Percentiles rank a stretch among this genome's conserved stretches.
These are phyloP conservation scores for Caranx melampygus DNA, from an alignment of 2,113 vertebrate genomes.

Conservation along the genomic window DNA sequence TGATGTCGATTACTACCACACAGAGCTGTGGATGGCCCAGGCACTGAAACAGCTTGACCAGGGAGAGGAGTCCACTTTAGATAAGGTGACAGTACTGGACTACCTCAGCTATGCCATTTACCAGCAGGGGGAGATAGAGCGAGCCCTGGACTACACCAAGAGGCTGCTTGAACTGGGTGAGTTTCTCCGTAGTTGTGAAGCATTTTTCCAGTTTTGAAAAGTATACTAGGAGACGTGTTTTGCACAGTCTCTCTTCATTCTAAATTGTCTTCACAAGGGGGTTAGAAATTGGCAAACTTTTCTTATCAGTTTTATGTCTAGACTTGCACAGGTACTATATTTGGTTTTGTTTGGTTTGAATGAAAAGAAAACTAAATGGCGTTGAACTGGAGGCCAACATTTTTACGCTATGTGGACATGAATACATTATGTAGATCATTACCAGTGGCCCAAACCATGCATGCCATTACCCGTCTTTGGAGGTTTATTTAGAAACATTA, in stretches of 20 bases:
- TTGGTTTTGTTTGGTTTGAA: neutral
- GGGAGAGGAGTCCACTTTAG: conserved; percentile 90
- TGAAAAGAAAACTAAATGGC: neutral
- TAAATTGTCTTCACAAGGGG: neutral
- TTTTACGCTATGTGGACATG: neutral
- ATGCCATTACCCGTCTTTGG: neutral
- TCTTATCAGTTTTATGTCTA: neutral
- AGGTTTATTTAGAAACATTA: neutral
- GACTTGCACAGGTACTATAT: neutral
- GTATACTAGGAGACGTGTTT: neutral
- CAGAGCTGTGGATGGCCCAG: conserved; percentile 97
- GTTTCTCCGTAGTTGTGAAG: conserved; percentile 31
- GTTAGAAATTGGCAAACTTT: neutral
- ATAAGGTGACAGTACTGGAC: conserved; percentile 89
- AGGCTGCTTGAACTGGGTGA: conserved; percentile 93
- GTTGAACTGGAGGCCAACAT: conserved; percentile 5
- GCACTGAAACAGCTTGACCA: conserved; percentile 91
- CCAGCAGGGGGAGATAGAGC: conserved; percentile 83
- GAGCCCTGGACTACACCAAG: conserved; percentile 88
- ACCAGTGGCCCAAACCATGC: neutral
- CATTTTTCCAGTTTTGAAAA: neutral
- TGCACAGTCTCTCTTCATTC: no score
- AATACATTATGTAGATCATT: neutral
- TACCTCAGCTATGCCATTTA: conserved; percentile 86
- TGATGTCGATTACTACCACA: conserved; percentile 97